Evolutionary conservation across 2,797 vertebrate species (phyloP).

Genomic region (Sebastes vulpes): DNA sequence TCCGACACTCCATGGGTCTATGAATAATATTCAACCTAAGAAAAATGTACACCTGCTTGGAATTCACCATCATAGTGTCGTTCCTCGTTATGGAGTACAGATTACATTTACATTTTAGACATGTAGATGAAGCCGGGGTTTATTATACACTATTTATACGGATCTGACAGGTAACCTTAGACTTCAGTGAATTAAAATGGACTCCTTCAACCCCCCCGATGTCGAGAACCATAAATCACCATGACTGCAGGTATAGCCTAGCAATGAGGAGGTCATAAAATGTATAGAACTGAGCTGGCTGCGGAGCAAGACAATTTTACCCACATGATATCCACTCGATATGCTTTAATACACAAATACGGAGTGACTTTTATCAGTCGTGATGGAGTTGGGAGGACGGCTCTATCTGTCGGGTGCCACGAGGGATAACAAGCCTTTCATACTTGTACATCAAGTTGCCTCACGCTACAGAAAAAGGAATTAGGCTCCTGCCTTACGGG

Average conservation of each 20-base stretch:
- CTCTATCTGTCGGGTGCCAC: slow-evolving; percentile 40
- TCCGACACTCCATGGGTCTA: not conserved
- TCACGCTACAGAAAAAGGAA: slow-evolving; percentile 59
- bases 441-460: slow-evolving; percentile 56
- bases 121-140: not conserved
- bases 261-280: slow-evolving; percentile 45
- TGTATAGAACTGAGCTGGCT: not conserved
- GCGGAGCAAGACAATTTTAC: not conserved
- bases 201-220: slow-evolving; percentile 45
- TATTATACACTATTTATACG: slow-evolving; percentile 19
- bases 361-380: slow-evolving; percentile 53
- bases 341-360: slow-evolving; percentile 19
- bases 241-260: slow-evolving; percentile 34
- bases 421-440: slow-evolving; percentile 66
- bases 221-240: slow-evolving; percentile 63
- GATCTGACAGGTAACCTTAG: slow-evolving; percentile 23
- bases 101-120: slow-evolving; percentile 39
- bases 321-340: slow-evolving; percentile 3
- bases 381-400: slow-evolving; percentile 37
- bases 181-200: slow-evolving; percentile 53
- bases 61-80: not conserved
- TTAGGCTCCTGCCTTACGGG: slow-evolving; percentile 60
- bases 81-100: not conserved
- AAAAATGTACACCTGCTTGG: not conserved
- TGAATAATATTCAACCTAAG: not conserved